Conservation (phyloP, 2,888 invertebrate genomes). For the Taphrorychus bicolor region DNA sequence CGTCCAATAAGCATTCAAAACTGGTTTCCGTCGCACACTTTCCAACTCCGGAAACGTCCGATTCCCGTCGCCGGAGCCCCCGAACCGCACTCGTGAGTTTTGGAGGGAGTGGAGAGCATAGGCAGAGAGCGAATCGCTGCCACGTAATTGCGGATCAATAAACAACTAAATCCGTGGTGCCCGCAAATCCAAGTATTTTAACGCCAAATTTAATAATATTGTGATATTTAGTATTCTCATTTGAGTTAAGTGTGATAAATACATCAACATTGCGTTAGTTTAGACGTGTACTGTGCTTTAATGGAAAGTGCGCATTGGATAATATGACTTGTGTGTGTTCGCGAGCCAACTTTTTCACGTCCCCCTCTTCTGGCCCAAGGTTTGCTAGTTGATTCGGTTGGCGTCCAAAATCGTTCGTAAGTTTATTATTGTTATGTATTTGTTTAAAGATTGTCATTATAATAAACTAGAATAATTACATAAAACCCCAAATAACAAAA, state of each 20-base stretch:
- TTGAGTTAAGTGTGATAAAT: conserved; percentile 54
- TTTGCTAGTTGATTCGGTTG: conserved; percentile 53
- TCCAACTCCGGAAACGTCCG: conserved; percentile 48
- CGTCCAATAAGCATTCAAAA: conserved; percentile 45
- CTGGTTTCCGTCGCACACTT: conserved; percentile 52
- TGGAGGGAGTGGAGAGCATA: conserved; percentile 22
- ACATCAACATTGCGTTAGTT: conserved; percentile 50
- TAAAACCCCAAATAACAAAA: no score
- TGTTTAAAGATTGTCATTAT: no score
- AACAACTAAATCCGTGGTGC: conserved; percentile 55
- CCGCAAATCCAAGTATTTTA: conserved; percentile 58
- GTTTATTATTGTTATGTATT: no score
- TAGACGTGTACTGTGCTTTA: conserved; percentile 35
- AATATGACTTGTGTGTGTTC: conserved; percentile 54
- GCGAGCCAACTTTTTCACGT: conserved; percentile 50
- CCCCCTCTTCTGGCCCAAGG: conserved; percentile 51
- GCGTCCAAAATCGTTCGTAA: conserved; percentile 59
- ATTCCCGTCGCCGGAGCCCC: conserved; percentile 39
- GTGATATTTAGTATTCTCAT: conserved; percentile 61
- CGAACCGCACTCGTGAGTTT: conserved; percentile 41
- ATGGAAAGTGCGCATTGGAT: conserved; percentile 43
- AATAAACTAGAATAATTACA: no score
- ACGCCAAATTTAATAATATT: conserved; percentile 60
- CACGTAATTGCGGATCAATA: conserved; percentile 60
- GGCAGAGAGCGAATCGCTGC: conserved; percentile 47